Base-by-base conservation (phyloP, 2,113 vertebrate species). In the Lethenteron camtschaticum region DNA sequence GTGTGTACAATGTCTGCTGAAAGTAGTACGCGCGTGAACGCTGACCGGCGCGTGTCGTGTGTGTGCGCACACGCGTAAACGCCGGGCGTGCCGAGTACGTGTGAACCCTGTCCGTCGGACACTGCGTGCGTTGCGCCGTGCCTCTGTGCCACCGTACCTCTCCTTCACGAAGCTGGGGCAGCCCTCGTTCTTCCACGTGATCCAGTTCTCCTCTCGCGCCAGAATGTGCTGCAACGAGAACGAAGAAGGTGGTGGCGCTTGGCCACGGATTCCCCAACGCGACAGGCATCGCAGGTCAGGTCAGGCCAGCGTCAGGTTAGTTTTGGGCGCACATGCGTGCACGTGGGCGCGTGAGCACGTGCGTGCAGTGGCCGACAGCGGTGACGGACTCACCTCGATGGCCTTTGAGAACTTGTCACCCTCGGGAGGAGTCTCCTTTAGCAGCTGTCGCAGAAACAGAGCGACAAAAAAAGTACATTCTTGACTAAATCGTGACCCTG, bases 81-180 rank as follows among this genome's bases (percentile, higher is more conserved):
- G 41, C 41, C 41, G 41, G 1, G 41, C 41, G 41, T 41, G 41
- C 41, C 41, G 41, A 41, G 6, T 41, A 41, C 41, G 41, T 41
- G 41, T 41, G 41, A 41, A 41, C 41, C 41, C 41, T 41, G 41
- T 41, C 41, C 41, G 41, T 7, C 41, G 5, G 41, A 5, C 5
- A 41, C 3, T 41, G 41, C 41, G 41, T 41, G 41, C 6, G 41
- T 41, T 41, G 41, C 41, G 41, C 41, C 41, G 41, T 41, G 41
- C 41, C 41, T 41, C 41, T 9, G 63, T 8, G 9, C 63, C 10
- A 63, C 8, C 13, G 71, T 83, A 97, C 94, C 90, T 88, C 78
- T 99, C 94, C 75, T 92, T 99, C 63, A 97, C 92, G 78, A 97
- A 99, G 77, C 94, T 97, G 18, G 89, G 85, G 56, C 94, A 99